Evolutionary conservation across 2,888 invertebrate species (phyloP).

Genomic region (Sphaeridia pumilis): DNA sequence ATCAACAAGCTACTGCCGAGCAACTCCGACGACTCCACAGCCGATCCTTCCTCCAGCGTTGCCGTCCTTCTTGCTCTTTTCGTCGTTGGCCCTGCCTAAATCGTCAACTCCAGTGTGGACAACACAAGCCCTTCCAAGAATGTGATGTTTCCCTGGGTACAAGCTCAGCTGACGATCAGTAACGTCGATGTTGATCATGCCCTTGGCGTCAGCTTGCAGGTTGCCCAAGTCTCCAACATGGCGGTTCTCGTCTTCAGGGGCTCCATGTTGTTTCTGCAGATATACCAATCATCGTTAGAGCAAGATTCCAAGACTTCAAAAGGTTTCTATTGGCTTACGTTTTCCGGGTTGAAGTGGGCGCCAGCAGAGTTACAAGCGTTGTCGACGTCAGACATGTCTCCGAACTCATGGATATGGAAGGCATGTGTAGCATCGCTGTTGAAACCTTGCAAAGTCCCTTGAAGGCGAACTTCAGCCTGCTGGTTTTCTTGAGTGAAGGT

Average conservation of each 20-base stretch:
- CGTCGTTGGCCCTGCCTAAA: constrained; percentile 42
- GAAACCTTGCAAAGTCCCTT: constrained; percentile 39
- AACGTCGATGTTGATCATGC: constrained; percentile 29
- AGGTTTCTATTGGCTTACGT: constrained; percentile 9
- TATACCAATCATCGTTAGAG: not conserved
- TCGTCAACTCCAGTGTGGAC: constrained; percentile 43
- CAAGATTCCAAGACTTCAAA: not conserved
- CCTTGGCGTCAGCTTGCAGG: constrained; percentile 32
- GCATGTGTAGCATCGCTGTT: constrained; percentile 37
- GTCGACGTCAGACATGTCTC: constrained; percentile 22
- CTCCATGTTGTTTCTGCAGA: constrained; percentile 33
- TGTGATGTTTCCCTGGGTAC: not conserved
- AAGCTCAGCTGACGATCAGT: constrained; percentile 36
- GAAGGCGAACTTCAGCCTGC: constrained; percentile 34
- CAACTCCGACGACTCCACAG: constrained; percentile 43
- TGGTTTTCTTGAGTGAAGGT: not conserved
- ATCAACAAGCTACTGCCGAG: too few species aligned
- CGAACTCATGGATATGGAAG: constrained; percentile 27
- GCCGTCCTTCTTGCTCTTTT: constrained; percentile 43
- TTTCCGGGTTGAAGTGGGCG: constrained; percentile 27
- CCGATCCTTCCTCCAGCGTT: constrained; percentile 45
- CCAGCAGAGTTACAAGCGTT: constrained; percentile 21
- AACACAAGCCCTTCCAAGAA: constrained; percentile 6
- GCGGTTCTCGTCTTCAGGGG: constrained; percentile 25
- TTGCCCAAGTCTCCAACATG: constrained; percentile 38